Evolutionary conservation across 2,113 vertebrate genomes (phyloP).

Genomic region (Forbesichthys agassizii): DNA sequence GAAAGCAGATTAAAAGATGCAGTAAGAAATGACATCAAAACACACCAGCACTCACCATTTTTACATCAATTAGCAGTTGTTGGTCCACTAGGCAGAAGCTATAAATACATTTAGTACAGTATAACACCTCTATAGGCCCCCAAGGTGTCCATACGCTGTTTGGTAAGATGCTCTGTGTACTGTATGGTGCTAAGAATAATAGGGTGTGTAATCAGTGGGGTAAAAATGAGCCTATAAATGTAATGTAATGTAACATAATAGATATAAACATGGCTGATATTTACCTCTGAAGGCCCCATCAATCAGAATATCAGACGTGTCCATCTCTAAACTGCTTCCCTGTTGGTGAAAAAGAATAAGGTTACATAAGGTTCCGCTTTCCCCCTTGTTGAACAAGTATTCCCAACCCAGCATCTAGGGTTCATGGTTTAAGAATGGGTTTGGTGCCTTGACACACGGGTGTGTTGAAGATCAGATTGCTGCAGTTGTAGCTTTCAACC

Average conservation of each 20-base stretch:
- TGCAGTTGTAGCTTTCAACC: constrained; percentile 20
- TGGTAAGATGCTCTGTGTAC: too few relatives aligned
- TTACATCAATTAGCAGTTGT: constrained; percentile 12
- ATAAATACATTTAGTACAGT: too few relatives aligned
- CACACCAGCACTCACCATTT: constrained; percentile 25
- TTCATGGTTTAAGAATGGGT: constrained; percentile 5
- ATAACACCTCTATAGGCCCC: too few relatives aligned
- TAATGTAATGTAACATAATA: too few relatives aligned
- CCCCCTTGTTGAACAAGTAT: background rate
- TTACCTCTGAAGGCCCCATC: constrained; percentile 14
- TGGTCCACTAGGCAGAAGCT: too few relatives aligned
- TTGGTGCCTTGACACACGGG: constrained; percentile 26
- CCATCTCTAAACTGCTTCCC: constrained; percentile 9
- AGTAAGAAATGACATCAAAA: constrained; percentile 37
- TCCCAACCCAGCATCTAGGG: constrained; percentile 18
- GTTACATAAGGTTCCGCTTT: background rate
- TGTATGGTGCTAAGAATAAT: too few relatives aligned
- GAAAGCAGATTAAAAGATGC: constrained; percentile 49
- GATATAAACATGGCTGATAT: constrained; percentile 1
- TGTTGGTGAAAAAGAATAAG: constrained; percentile 24
- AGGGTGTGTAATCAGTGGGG: too few relatives aligned
- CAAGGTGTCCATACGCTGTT: too few relatives aligned
- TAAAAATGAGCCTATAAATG: too few relatives aligned
- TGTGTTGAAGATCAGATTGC: constrained; percentile 16
- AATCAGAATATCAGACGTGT: constrained; percentile 1